phyloP scores from a whole-genome alignment of 2,113 vertebrate genomes.

The Cyanistes caeruleus region DNA sequence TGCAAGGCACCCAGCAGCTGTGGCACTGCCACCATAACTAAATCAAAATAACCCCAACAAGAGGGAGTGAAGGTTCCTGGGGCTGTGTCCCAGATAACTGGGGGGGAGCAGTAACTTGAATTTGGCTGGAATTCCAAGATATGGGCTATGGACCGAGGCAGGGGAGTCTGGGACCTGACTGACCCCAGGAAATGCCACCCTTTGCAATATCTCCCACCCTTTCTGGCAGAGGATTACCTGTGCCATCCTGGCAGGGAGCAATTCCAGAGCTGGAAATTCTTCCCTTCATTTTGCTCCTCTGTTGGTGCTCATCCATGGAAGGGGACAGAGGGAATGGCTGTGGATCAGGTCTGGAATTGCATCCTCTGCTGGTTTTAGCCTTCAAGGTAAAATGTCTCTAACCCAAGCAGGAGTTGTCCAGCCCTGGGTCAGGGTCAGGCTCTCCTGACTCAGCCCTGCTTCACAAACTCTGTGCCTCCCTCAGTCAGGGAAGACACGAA shows the following conservation, averaged over 20 bases:
- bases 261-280: not conserved
- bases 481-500: not conserved
- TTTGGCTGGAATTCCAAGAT: not conserved
- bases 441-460: not conserved
- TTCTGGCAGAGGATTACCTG: not conserved
- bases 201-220: not conserved
- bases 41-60: not conserved
- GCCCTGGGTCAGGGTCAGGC: no score
- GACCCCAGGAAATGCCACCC: not conserved
- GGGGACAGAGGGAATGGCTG: not conserved
- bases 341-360: not conserved
- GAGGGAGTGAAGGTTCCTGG: not conserved
- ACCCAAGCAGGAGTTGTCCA: no score
- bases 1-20: not conserved
- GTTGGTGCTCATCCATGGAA: not conserved
- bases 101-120: not conserved
- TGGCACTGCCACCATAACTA: not conserved
- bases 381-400: not conserved
- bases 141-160: not conserved
- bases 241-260: not conserved
- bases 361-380: not conserved
- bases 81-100: not conserved
- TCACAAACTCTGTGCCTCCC: not conserved
- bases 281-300: not conserved
- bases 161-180: not conserved